Conservation (phyloP, 2,888 invertebrate genomes). For the Nephrotoma appendiculata region DNA sequence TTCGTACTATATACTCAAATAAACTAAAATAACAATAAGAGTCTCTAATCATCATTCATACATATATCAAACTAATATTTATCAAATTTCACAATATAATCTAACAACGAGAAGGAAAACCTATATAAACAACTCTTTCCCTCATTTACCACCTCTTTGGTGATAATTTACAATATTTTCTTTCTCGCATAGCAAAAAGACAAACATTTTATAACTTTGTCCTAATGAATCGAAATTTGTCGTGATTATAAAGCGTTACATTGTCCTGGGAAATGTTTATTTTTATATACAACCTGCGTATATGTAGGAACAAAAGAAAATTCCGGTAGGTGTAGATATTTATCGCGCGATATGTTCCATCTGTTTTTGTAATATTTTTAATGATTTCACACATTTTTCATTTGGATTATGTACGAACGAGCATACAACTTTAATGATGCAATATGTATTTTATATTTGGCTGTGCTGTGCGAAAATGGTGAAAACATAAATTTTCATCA, state of each 20-base stretch:
- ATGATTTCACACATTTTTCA: not conserved
- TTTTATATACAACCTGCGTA: not conserved
- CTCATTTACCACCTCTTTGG: not conserved
- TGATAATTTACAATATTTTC: not conserved
- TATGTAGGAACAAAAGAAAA: not conserved
- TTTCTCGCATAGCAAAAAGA: not conserved
- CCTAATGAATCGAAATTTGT: not conserved
- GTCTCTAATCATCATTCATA: not conserved
- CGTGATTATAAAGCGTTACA: not conserved
- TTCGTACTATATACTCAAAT: not conserved
- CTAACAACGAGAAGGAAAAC: not conserved
- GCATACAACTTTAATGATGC: not conserved
- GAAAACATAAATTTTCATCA: not conserved
- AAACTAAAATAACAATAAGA: not conserved
- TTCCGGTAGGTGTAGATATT: not conserved
- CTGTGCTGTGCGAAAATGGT: not conserved
- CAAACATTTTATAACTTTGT: not conserved
- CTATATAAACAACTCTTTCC: not conserved
- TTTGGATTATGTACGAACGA: not conserved
- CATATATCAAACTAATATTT: not conserved
- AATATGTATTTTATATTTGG: not conserved
- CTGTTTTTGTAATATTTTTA: not conserved
- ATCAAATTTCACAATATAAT: not conserved
- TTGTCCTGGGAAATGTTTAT: not conserved
- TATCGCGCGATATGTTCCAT: not conserved